phyloP scores from a whole-genome alignment of 2,797 vertebrate species.

The Hemitrygon akajei region DNA sequence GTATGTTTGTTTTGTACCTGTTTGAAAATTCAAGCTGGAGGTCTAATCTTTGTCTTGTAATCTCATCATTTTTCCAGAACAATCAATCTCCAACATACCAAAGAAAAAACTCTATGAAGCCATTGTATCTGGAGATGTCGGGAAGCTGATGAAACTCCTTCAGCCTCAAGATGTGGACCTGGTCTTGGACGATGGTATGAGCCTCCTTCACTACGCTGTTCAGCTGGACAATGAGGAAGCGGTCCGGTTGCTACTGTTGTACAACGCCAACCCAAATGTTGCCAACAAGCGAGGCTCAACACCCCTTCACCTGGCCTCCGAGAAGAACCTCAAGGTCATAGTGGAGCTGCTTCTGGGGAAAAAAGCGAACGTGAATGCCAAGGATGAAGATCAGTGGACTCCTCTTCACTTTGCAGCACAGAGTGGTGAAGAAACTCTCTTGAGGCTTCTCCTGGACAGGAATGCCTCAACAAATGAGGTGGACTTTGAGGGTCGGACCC shows the following conservation, averaged over 20 bases:
- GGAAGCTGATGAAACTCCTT: constrained; percentile 93
- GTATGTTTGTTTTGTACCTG: background rate
- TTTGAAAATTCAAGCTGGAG: background rate
- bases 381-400: constrained; percentile 93
- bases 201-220: constrained; percentile 83
- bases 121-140: constrained; percentile 77
- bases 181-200: constrained; percentile 74
- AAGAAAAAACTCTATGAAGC: constrained; percentile 86
- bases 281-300: constrained; percentile 75
- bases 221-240: constrained; percentile 82
- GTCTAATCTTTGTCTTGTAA: background rate
- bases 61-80: constrained; percentile 58
- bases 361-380: constrained; percentile 80
- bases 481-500: constrained; percentile 86
- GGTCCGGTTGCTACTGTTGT: constrained; percentile 86
- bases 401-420: constrained; percentile 91
- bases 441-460: constrained; percentile 79
- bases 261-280: constrained; percentile 83
- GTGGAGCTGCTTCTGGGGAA: constrained; percentile 79
- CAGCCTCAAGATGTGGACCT: constrained; percentile 95
- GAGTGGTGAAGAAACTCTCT: constrained; percentile 81
- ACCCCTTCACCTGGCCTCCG: constrained; percentile 81
- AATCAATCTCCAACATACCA: constrained; percentile 73
- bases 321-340: constrained; percentile 70
- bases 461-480: constrained; percentile 71